Percentiles rank a stretch among this genome's conserved stretches.
Evolutionary conservation across 1,140 invertebrate species (phyloP).

Genomic region (Panagrolaimus sp.): DNA sequence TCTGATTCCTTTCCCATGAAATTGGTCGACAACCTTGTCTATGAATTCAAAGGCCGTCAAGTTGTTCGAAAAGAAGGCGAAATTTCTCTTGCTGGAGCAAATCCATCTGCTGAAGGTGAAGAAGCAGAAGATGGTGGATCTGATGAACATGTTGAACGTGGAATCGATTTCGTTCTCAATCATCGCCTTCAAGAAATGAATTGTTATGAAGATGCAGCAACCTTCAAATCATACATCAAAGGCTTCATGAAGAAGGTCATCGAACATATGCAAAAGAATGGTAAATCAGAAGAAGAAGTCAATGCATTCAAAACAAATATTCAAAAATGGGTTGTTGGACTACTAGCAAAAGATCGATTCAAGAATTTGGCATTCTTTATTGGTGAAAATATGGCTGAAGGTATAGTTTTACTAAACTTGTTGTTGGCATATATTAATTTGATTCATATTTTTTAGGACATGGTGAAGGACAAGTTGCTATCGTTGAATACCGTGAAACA

Average conservation of each 20-base stretch:
- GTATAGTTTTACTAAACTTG: no score
- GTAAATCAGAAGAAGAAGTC: constrained; percentile 82
- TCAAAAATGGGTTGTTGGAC: constrained; percentile 64
- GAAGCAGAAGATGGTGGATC: constrained; percentile 74
- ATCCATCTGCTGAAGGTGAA: constrained; percentile 76
- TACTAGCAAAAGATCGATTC: constrained; percentile 62
- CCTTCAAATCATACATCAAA: constrained; percentile 82
- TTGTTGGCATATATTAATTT: no score
- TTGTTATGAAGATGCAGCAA: constrained; percentile 63
- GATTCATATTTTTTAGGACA: no score
- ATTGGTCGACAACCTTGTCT: constrained; percentile 78
- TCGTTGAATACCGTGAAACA: constrained; percentile 81
- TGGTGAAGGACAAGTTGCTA: constrained; percentile 77
- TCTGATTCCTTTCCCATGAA: constrained; percentile 89
- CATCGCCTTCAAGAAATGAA: constrained; percentile 77
- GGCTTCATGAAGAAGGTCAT: constrained; percentile 78
- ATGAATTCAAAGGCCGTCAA: constrained; percentile 84
- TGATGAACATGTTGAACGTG: constrained; percentile 65
- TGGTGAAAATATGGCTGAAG: constrained; percentile 71
- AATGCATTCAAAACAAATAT: constrained; percentile 90
- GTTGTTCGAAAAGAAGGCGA: constrained; percentile 71
- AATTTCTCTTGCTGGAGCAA: constrained; percentile 74
- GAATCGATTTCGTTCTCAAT: constrained; percentile 84
- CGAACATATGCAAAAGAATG: constrained; percentile 66
- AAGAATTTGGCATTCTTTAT: constrained; percentile 88